Evolutionary conservation across 2,888 invertebrate species (phyloP), one percentile per base, ranked within the genome.

Genomic region (Drosophila phalerata): DNA sequence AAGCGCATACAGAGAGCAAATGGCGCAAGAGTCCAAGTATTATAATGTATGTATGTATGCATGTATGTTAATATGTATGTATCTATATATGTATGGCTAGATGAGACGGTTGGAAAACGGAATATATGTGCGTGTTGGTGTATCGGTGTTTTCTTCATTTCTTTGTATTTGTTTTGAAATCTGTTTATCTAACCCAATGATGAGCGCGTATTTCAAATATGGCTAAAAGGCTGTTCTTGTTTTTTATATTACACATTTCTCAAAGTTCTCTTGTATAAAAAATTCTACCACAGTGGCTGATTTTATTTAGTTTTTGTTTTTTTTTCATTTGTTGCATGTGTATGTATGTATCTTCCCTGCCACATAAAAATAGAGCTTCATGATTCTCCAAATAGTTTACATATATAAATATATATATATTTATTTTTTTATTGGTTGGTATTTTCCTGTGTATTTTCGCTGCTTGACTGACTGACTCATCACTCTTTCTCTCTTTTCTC

Each of bases 321-420:
- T 22, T 68, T 13, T 57, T 28, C 28, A 5, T 52, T 25, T 65
- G 53, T 53, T 40, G 32, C 30, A 17, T 61, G 37, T 66, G 40
- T 65, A 48, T n/a, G n/a, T n/a, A 43, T 49, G 49, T 49, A 43
- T 70, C 62, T 72, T 73, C 67, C 66, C 71, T 69, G 77, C 80
- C 79, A 80, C 75, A 84, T 83, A 84, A 83, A 84, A 88, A 84
- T 88, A 88, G 81, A 85, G 86, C 88, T 70, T 74, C 72, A 65
- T 64, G 71, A 56, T 88, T 85, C 80, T 84, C 86, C 83, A 84
- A 85, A 88, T 85, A 88, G 88, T 84, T 83, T 73, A 75, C 88
- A 77, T 88, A 83, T 83, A 83, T 69, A 85, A 85, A 88, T 87
- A 86, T 83, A 85, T 65, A 66, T 34, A 67, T 66, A 74, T 72